Conservation (phyloP, 2,113 vertebrate species). For the Ictalurus furcatus region DNA sequence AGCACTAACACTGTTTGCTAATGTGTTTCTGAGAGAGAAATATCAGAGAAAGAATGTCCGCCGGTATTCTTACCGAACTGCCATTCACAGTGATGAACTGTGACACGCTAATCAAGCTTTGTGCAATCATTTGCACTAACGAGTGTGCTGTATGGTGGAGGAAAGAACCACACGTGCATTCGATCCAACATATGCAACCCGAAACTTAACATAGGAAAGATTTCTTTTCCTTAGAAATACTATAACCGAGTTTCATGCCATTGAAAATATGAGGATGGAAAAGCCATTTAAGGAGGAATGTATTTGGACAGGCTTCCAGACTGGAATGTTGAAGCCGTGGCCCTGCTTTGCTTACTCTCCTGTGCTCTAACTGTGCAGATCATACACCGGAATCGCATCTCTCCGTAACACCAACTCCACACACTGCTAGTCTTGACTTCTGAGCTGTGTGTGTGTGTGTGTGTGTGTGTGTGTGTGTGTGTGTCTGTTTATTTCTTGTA, state of each 20-base stretch:
- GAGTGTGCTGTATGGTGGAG: not conserved
- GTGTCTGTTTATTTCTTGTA: not conserved
- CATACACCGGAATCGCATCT: not conserved
- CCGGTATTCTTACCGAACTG: not conserved
- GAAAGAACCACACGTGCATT: not conserved
- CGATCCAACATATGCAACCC: slow-evolving; percentile 20
- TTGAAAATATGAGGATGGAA: slow-evolving; percentile 54
- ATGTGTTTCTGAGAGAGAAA: not conserved
- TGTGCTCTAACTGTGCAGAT: not conserved
- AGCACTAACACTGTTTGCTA: not conserved
- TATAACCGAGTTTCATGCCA: slow-evolving; percentile 37
- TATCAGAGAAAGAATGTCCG: not conserved
- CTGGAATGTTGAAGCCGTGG: slow-evolving; percentile 24
- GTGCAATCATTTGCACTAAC: slow-evolving; percentile 24
- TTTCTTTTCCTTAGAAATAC: slow-evolving; percentile 35
- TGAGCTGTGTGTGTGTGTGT: not conserved
- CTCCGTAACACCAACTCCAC: not conserved
- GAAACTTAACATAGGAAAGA: slow-evolving; percentile 31
- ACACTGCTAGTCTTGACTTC: not conserved
- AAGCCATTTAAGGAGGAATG: slow-evolving; percentile 52
- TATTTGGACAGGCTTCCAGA: slow-evolving; percentile 39
- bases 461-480: no score
- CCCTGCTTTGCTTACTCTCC: not conserved
- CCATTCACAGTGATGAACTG: not conserved
- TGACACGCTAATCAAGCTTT: not conserved